These are phyloP conservation scores for Bombus breviceps DNA, from an alignment of 1,140 invertebrate species.

Conservation along the genomic window DNA sequence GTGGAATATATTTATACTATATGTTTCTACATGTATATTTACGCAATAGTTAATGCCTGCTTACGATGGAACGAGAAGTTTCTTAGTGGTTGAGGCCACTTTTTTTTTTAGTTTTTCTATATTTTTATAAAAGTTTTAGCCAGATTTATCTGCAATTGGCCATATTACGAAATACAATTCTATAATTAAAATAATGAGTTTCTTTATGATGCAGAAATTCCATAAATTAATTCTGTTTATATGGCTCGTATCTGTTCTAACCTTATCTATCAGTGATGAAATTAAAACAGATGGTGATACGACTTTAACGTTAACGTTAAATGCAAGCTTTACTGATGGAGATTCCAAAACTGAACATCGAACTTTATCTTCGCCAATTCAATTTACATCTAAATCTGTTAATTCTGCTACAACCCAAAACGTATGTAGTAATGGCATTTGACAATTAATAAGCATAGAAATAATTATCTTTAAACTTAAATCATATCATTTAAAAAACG, in stretches of 20 bases:
- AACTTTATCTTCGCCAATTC: background rate
- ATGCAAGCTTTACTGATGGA: background rate
- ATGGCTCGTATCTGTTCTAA: slow-evolving; percentile 60
- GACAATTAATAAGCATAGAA: background rate
- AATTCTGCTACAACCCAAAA: slow-evolving; percentile 1
- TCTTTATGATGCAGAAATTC: slow-evolving; percentile 39
- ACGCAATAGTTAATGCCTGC: slow-evolving; percentile 50
- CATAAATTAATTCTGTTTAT: slow-evolving; percentile 43
- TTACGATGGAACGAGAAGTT: slow-evolving; percentile 55
- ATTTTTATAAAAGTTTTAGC: slow-evolving; percentile 60
- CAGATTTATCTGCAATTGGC: background rate
- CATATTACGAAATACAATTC: background rate
- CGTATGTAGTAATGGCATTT: slow-evolving; percentile 24
- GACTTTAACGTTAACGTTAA: background rate
- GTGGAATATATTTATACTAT: background rate
- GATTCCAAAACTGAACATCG: background rate
- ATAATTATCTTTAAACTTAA: background rate
- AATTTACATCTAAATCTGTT: background rate
- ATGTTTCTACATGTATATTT: slow-evolving; percentile 1
- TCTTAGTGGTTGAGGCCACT: slow-evolving; percentile 57
- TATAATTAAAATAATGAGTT: slow-evolving; percentile 15
- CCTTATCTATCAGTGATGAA: slow-evolving; percentile 58
- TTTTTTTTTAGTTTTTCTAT: slow-evolving; percentile 67
- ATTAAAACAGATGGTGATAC: slow-evolving; percentile 45
- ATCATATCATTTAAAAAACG: background rate